These are phyloP conservation scores for Bovichtus variegatus DNA, from an alignment of 2,797 vertebrate species.

Conservation along the genomic window DNA sequence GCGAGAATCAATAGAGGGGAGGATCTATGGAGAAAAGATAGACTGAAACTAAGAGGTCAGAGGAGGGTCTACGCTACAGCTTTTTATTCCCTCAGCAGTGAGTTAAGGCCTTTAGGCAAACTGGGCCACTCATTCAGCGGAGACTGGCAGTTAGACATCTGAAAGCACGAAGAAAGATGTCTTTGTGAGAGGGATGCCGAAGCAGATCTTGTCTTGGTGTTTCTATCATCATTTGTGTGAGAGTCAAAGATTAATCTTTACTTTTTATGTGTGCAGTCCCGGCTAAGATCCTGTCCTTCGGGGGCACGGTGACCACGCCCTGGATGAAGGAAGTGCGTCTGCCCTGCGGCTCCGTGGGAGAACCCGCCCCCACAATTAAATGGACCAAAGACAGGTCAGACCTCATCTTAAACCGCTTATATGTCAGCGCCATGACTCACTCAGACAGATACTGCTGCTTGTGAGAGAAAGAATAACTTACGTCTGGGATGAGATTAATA, in stretches of 20 bases:
- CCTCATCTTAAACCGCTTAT: background rate
- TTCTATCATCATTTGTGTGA: constrained; percentile 1
- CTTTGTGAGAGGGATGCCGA: background rate
- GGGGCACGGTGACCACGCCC: constrained; percentile 96
- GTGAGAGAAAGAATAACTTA: background rate
- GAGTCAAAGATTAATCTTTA: background rate
- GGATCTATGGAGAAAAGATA: constrained; percentile 77
- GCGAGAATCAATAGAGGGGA: constrained; percentile 77
- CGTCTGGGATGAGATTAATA: constrained; percentile 17
- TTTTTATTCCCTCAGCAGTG: constrained; percentile 56
- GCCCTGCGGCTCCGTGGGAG: constrained; percentile 95
- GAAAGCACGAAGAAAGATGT: constrained; percentile 15
- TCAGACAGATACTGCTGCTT: background rate
- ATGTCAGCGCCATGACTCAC: constrained; percentile 17
- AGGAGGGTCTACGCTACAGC: constrained; percentile 47
- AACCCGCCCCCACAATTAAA: constrained; percentile 93
- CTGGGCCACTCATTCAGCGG: constrained; percentile 38
- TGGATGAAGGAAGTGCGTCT: constrained; percentile 99
- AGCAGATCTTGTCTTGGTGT: background rate
- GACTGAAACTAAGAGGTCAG: constrained; percentile 60
- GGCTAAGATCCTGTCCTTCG: constrained; percentile 97
- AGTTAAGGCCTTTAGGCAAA: constrained; percentile 51
- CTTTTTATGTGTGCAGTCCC: constrained; percentile 85
- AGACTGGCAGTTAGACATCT: constrained; percentile 29
- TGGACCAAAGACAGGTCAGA: constrained; percentile 99